These are phyloP conservation scores for Lasioglossum morio DNA, from an alignment of 2,888 invertebrate genomes.

Conservation along the genomic window DNA sequence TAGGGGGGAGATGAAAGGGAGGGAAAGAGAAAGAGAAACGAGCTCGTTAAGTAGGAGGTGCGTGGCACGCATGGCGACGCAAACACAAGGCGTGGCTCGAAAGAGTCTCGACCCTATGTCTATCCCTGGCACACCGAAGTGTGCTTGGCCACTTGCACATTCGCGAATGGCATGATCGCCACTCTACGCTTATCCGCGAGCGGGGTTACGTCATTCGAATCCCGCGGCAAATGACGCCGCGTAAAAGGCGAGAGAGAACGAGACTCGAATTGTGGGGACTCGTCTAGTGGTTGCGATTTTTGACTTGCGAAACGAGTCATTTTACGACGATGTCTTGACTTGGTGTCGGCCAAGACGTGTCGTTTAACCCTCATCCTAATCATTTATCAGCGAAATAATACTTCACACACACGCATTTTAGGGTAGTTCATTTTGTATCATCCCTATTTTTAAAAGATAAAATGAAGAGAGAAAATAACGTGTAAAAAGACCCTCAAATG, in stretches of 20 bases:
- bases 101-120: slow-evolving; percentile 72
- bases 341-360: no score
- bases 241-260: slow-evolving; percentile 46
- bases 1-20: slow-evolving; percentile 17
- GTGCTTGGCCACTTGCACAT: slow-evolving; percentile 44
- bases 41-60: slow-evolving; percentile 81
- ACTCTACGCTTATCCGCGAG: slow-evolving; percentile 56
- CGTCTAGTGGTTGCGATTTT: not conserved
- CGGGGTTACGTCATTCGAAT: slow-evolving; percentile 67
- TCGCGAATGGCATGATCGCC: slow-evolving; percentile 51
- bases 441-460: no score
- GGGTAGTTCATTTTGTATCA: no score
- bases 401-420: no score
- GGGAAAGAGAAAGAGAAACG: slow-evolving; percentile 51
- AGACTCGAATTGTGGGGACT: not conserved
- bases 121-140: slow-evolving; percentile 48
- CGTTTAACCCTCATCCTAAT: no score
- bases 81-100: slow-evolving; percentile 82
- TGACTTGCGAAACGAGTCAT: not conserved
- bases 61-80: slow-evolving; percentile 83
- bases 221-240: slow-evolving; percentile 39
- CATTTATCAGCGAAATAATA: no score
- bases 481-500: no score
- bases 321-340: no score
- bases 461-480: no score